phyloP scores from a whole-genome alignment of 2,888 invertebrate genomes.

The Watsonalla binaria region DNA sequence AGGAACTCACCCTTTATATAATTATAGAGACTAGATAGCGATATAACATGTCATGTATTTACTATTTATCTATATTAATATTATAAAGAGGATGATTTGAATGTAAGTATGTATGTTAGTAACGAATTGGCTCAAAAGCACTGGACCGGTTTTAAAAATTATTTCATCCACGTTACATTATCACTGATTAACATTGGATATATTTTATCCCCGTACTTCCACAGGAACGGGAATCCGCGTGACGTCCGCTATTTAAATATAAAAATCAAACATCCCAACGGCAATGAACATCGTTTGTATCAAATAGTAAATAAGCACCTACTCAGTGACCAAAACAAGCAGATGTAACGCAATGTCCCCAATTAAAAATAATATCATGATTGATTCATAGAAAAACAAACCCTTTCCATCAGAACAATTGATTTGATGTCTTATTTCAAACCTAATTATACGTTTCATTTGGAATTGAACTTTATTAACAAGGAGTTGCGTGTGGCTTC shows the following conservation, averaged over 20 bases:
- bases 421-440: constrained; percentile 61
- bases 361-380: constrained; percentile 69
- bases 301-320: constrained; percentile 1
- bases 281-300: neutral
- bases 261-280: neutral
- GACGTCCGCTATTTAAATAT: neutral
- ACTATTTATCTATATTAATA: too few species aligned
- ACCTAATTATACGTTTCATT: constrained; percentile 60
- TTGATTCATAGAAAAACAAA: constrained; percentile 55
- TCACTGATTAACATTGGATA: too few species aligned
- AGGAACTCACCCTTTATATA: too few species aligned
- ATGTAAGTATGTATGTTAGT: too few species aligned
- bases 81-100: too few species aligned
- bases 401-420: constrained; percentile 57
- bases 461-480: constrained; percentile 33
- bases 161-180: too few species aligned
- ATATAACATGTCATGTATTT: too few species aligned
- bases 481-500: constrained; percentile 50
- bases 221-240: too few species aligned
- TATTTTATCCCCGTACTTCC: too few species aligned
- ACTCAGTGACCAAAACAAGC: constrained; percentile 28
- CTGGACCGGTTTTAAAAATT: too few species aligned
- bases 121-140: too few species aligned
- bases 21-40: too few species aligned
- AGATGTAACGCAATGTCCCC: constrained; percentile 49